Evolutionary conservation across 2,113 vertebrate genomes (phyloP).

Genomic region (Pitta sordida): DNA sequence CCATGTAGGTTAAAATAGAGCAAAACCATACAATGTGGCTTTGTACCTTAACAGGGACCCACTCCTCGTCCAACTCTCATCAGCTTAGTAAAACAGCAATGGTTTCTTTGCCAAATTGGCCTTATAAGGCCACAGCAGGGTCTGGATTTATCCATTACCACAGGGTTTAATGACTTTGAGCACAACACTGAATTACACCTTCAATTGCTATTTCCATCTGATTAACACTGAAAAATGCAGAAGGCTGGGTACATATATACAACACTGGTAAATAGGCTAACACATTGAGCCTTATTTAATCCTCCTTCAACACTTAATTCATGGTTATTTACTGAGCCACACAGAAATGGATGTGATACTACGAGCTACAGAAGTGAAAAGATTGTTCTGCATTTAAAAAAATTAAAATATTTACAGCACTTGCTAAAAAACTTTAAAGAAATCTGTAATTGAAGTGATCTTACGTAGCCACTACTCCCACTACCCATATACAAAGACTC

Average conservation of each 20-base stretch:
- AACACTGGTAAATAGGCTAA: neutral
- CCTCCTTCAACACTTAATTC: neutral
- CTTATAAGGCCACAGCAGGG: neutral
- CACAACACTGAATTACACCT: constrained; percentile 33
- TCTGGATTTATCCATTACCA: constrained; percentile 10
- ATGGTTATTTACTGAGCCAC: neutral
- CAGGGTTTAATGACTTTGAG: constrained; percentile 22
- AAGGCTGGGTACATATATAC: neutral
- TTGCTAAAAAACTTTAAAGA: neutral
- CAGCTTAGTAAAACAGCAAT: neutral
- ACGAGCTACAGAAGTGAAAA: neutral
- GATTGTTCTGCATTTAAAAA: neutral
- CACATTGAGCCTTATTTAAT: neutral
- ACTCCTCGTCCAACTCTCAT: neutral
- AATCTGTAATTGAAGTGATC: neutral
- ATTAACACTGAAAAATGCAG: constrained; percentile 40
- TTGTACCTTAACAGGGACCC: neutral
- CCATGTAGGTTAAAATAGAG: neutral
- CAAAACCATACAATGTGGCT: neutral
- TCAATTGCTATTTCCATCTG: constrained; percentile 18
- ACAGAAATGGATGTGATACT: neutral
- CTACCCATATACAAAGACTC: neutral
- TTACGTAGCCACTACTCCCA: neutral
- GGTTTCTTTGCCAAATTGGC: neutral
- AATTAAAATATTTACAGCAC: neutral